Evolutionary conservation across 2,888 invertebrate genomes (phyloP).

Genomic region (Loripinus fragilis): DNA sequence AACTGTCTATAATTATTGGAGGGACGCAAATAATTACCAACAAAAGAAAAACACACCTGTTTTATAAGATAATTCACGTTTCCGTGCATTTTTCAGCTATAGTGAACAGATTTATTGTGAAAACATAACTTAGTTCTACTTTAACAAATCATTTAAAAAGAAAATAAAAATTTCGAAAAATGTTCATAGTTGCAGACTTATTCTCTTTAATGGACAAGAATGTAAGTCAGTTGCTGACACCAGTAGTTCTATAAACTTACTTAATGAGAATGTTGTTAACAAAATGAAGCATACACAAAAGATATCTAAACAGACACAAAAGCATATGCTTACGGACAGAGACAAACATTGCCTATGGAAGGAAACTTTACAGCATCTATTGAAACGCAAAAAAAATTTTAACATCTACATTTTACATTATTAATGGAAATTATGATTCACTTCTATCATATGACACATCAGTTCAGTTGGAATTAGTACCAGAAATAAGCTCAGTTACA

Average conservation of each 20-base stretch:
- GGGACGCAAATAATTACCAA: too few relatives aligned
- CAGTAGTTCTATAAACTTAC: not conserved
- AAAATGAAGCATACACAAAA: not conserved
- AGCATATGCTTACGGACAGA: conserved; percentile 18
- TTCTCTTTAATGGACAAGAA: not conserved
- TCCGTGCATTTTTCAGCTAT: too few relatives aligned
- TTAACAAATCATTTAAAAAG: too few relatives aligned
- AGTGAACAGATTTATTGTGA: too few relatives aligned
- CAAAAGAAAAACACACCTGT: too few relatives aligned
- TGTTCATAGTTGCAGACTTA: too few relatives aligned
- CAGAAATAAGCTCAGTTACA: not conserved
- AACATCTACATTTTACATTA: conserved; percentile 1
- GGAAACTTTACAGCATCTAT: not conserved
- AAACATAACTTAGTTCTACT: too few relatives aligned
- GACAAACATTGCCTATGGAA: not conserved
- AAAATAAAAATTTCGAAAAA: too few relatives aligned
- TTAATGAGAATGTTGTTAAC: not conserved
- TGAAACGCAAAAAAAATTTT: conserved; percentile 7
- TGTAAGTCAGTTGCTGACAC: not conserved
- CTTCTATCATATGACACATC: conserved; percentile 33
- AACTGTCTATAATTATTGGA: too few relatives aligned
- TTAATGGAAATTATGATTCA: conserved; percentile 20
- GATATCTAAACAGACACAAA: not conserved
- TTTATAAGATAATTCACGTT: too few relatives aligned
- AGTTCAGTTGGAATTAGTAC: conserved; percentile 19